Conservation (phyloP, 2,888 invertebrate species). For the Drymonia ruficornis region DNA sequence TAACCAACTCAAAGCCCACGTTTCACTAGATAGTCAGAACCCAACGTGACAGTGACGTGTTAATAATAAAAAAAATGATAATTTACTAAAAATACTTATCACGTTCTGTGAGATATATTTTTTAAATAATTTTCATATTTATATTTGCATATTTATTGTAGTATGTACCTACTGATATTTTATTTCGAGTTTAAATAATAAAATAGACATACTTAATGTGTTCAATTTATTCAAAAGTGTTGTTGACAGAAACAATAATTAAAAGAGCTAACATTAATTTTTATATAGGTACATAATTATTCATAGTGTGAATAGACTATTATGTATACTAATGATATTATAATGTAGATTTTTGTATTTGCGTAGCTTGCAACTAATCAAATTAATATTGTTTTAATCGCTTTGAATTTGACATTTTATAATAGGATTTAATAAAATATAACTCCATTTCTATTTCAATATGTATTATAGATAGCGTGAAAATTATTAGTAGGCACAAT, state of each 20-base stretch:
- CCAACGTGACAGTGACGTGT: no score
- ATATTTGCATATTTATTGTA: no score
- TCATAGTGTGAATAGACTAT: neutral
- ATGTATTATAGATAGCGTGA: neutral
- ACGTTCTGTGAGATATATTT: no score
- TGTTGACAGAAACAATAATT: neutral
- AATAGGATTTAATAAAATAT: neutral
- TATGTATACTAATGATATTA: constrained; percentile 1
- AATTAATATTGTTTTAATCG: constrained; percentile 8
- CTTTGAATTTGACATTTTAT: neutral
- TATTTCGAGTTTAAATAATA: no score
- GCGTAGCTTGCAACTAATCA: constrained; percentile 3
- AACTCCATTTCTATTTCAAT: neutral
- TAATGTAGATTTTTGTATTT: constrained; percentile 5
- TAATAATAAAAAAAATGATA: no score
- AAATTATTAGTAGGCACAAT: neutral
- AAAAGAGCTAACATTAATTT: neutral
- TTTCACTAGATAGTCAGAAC: no score
- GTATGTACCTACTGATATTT: no score
- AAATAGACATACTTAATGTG: neutral
- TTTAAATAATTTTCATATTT: no score
- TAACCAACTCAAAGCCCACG: no score
- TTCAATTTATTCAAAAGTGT: neutral
- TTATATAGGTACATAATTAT: neutral
- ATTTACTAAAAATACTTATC: no score